Percentiles rank a stretch among this genome's conserved stretches.
These are phyloP conservation scores for Drosophila sproati DNA, from an alignment of 1,140 invertebrate species.

Conservation along the genomic window DNA sequence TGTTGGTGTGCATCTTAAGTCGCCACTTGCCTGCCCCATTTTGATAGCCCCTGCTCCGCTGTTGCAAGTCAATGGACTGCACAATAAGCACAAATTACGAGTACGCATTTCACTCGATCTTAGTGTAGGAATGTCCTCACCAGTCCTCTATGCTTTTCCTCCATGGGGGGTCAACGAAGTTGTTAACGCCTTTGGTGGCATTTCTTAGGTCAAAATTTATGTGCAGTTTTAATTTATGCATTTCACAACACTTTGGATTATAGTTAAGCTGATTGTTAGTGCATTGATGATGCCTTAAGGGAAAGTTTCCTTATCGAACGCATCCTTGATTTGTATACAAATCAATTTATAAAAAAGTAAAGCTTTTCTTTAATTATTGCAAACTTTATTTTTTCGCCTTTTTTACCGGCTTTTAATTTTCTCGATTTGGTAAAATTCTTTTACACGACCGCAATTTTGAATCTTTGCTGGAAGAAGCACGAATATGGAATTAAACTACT, in stretches of 20 bases:
- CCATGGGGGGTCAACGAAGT: constrained; percentile 51
- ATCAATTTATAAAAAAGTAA: no score
- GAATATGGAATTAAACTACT: no score
- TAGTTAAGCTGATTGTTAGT: constrained; percentile 14
- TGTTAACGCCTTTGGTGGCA: constrained; percentile 55
- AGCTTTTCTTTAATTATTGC: no score
- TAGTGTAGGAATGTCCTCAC: constrained; percentile 23
- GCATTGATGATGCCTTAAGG: not conserved
- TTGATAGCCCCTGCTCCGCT: not conserved
- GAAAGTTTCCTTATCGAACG: not conserved
- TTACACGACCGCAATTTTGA: no score
- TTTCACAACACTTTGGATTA: constrained; percentile 52
- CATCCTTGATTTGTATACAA: no score
- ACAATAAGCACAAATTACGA: constrained; percentile 81
- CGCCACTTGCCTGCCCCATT: not conserved
- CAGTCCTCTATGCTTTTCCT: constrained; percentile 48
- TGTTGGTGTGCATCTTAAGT: constrained; percentile 49
- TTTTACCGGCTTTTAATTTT: no score
- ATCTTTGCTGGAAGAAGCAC: no score
- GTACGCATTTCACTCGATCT: constrained; percentile 52
- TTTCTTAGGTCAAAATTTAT: constrained; percentile 76
- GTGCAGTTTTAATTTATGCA: constrained; percentile 75
- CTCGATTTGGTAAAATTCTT: no score
- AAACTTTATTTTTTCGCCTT: no score
- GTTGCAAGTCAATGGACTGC: constrained; percentile 48